Evolutionary conservation across 2,113 vertebrate genomes (phyloP).

Genomic region (Ia io): DNA sequence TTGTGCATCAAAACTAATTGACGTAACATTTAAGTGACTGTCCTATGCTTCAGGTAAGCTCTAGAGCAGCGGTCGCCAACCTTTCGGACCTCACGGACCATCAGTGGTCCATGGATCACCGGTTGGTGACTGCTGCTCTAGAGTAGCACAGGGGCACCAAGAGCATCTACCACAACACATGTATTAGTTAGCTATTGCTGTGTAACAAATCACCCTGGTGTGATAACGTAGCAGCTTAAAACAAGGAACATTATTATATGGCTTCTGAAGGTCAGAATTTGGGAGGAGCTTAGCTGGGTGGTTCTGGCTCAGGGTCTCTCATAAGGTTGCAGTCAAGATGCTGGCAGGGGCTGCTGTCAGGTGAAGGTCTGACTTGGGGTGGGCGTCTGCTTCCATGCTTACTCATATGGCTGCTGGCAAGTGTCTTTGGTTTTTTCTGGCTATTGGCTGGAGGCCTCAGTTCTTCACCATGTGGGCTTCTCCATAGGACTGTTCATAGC

Average conservation of each 20-base stretch:
- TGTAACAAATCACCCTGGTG: neutral
- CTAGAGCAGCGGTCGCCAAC: neutral
- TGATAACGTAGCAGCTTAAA: neutral
- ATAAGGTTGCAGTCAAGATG: neutral
- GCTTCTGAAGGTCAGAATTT: neutral
- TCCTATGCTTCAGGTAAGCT: neutral
- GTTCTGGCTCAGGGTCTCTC: neutral
- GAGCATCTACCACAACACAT: too few relatives aligned
- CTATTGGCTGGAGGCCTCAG: neutral
- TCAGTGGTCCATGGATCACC: too few relatives aligned
- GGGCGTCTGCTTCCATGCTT: neutral
- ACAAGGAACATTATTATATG: neutral
- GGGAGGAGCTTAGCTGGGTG: neutral
- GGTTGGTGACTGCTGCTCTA: neutral
- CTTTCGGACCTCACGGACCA: too few relatives aligned
- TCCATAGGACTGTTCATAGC: neutral
- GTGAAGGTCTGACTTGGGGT: neutral
- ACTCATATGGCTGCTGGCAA: neutral
- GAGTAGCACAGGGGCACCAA: neutral
- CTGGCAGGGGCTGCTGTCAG: neutral
- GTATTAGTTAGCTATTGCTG: neutral
- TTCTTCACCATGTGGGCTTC: neutral
- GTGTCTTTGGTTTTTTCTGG: neutral
- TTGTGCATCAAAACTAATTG: neutral
- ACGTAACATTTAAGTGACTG: neutral